Base-by-base conservation (phyloP, 2,888 invertebrate species). In the Drosophila helvetica region DNA sequence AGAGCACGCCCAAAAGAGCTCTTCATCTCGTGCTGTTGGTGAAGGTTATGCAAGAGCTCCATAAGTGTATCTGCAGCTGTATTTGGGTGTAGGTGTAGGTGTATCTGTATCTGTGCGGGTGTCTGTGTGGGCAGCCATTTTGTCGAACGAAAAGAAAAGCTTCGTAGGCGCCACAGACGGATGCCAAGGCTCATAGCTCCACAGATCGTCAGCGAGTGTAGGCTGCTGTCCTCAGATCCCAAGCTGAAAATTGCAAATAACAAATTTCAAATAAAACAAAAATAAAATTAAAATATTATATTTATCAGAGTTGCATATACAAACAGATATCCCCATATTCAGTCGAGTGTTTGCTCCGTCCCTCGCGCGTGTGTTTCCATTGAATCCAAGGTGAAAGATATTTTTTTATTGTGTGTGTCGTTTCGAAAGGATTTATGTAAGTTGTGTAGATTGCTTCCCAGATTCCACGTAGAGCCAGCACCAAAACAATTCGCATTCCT, bases 181-280 rank as follows among this genome's bases (percentile, higher is more conserved):
- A 85, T 86, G 81, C 83, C 89, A 78, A 73, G 76, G 79, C 85
- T 91, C 92, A 92, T 90, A 92, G 92, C 91, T 90, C 86, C 90
- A 90, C 89, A 91, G 91, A 91, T 90, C 91, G 92, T 91, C 92
- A 91, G 90, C 91, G 91, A 92, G 92, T 92, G 88, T 89, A 91
- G 92, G 92, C 91, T 90, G 92, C 89, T 90, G 78, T 42, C 53
- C 52, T 73, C 59, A 74, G 57, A 79, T 74, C 54, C 79, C 65
- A 45, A 71, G 58, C 57, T 51, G 22, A 33, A 50, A 47, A 27
- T 8, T 51, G 22, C 27, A 50, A 47, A 27, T 8, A 2, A 2
- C 8, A 27, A 27, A 27, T 27, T 27, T 27, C 27, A 27, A 27
- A 27, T 7, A 7, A 25, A 22, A 25, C 1, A 25, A 7, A 7